phyloP scores from a whole-genome alignment of 2,113 vertebrate genomes.

The Hemibagrus wyckioides region DNA sequence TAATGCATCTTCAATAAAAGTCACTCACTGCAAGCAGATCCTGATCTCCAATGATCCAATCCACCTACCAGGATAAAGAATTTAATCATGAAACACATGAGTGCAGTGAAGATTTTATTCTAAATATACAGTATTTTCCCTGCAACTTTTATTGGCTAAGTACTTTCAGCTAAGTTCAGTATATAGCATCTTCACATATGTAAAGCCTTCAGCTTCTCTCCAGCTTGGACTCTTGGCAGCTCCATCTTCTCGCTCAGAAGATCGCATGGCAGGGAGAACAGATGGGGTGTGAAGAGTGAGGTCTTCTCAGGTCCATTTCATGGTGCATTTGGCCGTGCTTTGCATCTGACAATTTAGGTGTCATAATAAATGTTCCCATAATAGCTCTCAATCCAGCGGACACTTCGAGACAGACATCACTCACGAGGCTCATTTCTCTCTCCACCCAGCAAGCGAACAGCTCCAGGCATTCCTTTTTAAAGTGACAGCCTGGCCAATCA shows the following conservation, averaged over 20 bases:
- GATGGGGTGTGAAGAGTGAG: conserved; percentile 55
- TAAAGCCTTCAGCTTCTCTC: conserved; percentile 48
- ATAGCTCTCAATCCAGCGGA: conserved; percentile 56
- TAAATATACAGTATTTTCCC: background rate
- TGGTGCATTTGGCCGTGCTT: conserved; percentile 52
- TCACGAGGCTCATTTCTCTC: conserved; percentile 35
- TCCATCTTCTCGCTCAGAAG: conserved; percentile 38
- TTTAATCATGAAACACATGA: conserved; percentile 1
- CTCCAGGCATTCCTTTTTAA: conserved; percentile 59
- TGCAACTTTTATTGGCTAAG: conserved; percentile 18
- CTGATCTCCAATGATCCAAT: background rate
- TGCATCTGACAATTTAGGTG: conserved; percentile 55
- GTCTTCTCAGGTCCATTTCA: conserved; percentile 54
- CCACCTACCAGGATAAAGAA: background rate
- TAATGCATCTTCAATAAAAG: background rate
- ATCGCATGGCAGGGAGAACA: conserved; percentile 49
- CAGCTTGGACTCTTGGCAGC: conserved; percentile 52
- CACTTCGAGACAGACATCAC: conserved; percentile 50
- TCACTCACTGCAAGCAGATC: background rate
- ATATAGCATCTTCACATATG: conserved; percentile 49
- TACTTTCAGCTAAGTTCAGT: conserved; percentile 33
- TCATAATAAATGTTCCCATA: conserved; percentile 56
- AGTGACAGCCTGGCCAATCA: conserved; percentile 57
- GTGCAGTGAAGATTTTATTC: background rate
- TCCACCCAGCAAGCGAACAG: conserved; percentile 49